A percentile compares a stretch with the other conserved stretches of the same genome.
phyloP scores from a whole-genome alignment of 2,113 vertebrate genomes.

The Astatotilapia flaviijosephi region DNA sequence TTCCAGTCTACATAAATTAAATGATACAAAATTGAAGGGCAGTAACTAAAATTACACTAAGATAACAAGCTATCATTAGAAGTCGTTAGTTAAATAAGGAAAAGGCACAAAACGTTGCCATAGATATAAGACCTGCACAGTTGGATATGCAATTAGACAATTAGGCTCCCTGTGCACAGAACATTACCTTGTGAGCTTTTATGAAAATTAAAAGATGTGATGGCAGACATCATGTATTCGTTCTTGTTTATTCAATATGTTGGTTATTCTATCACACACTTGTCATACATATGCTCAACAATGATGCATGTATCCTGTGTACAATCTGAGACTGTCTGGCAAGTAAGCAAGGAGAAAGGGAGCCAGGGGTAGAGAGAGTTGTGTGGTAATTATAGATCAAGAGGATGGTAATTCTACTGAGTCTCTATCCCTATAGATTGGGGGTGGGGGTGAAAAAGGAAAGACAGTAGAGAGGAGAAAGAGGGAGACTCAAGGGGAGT shows the following conservation, averaged over 20 bases:
- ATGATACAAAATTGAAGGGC: not conserved
- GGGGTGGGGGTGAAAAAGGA: not conserved
- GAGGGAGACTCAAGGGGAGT: not conserved
- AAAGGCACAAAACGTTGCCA: not conserved
- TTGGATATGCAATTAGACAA: not conserved
- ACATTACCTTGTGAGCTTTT: not conserved
- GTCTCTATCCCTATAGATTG: conserved; percentile 51
- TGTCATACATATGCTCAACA: not conserved
- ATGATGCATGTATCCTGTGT: not conserved
- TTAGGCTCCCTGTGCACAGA: not conserved
- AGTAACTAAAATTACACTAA: not conserved
- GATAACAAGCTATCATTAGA: not conserved
- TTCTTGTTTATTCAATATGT: not conserved
- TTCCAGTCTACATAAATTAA: not conserved
- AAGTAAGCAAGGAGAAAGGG: conserved; percentile 34
- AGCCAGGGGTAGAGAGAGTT: conserved; percentile 50
- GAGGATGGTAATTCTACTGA: conserved; percentile 65
- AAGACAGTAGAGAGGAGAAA: not conserved
- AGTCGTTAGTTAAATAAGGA: not conserved
- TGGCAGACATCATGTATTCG: not conserved
- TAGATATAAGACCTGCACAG: not conserved
- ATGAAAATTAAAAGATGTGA: not conserved
- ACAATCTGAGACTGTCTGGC: conserved; percentile 7
- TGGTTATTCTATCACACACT: not conserved
- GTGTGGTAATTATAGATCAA: conserved; percentile 71